These are phyloP conservation scores for Cercopithecus petaurista DNA, from an alignment of 2,797 vertebrate species.

Conservation along the genomic window DNA sequence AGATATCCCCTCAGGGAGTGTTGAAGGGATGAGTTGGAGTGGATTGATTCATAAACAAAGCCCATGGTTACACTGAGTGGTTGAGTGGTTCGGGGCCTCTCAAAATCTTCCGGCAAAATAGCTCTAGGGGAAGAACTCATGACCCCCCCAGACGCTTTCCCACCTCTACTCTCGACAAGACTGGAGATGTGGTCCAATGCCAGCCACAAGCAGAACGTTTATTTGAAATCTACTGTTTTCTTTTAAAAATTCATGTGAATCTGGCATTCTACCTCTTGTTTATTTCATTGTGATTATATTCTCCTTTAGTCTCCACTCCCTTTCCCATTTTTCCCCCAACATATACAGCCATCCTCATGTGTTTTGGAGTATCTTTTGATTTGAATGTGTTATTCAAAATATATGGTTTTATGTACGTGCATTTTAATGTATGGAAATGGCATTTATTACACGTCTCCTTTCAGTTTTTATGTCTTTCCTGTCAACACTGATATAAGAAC, in stretches of 20 bases:
- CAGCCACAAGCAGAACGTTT: neutral
- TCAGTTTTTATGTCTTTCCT: neutral
- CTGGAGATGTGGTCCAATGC: neutral
- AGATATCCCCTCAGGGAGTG: neutral
- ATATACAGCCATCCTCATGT: neutral
- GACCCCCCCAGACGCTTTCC: neutral
- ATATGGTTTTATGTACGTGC: neutral
- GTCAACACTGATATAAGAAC: neutral
- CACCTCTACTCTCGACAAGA: neutral
- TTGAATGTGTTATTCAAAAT: slow-evolving; percentile 39
- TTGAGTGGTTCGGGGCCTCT: neutral
- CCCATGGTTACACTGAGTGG: neutral
- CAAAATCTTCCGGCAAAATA: neutral
- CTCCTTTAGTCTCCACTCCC: neutral
- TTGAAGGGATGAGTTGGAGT: neutral
- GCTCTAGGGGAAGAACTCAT: neutral
- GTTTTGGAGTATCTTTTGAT: neutral
- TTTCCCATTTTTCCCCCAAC: neutral
- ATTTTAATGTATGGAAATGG: slow-evolving; percentile 33
- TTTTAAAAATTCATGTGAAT: slow-evolving; percentile 30
- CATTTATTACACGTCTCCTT: slow-evolving; percentile 17
- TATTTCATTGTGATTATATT: slow-evolving; percentile 51
- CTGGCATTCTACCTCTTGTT: slow-evolving; percentile 17
- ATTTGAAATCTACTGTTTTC: slow-evolving; percentile 39
- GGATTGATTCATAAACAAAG: neutral